A percentile compares a stretch with the other conserved stretches of the same genome.
These are phyloP conservation scores for Eleginops maclovinus DNA, from an alignment of 2,113 vertebrate species.

Conservation along the genomic window DNA sequence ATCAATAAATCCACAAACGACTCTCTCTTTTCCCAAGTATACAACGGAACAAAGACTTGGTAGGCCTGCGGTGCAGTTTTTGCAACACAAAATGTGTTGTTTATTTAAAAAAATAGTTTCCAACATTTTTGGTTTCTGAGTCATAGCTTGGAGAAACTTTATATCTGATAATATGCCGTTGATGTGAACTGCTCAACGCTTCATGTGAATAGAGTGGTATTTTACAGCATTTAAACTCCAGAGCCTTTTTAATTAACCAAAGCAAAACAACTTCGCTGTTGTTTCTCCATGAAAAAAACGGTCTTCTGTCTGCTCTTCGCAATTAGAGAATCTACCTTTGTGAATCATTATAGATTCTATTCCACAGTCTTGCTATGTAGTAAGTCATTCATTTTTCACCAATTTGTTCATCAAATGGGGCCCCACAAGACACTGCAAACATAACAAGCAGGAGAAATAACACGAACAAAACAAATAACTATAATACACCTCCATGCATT, in stretches of 20 bases:
- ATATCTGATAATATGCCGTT: background rate
- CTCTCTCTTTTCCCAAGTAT: background rate
- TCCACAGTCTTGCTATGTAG: background rate
- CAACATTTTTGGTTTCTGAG: no score
- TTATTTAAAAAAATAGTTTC: background rate
- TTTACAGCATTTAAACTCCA: background rate
- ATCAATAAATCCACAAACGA: constrained; percentile 1
- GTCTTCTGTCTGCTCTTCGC: constrained; percentile 46
- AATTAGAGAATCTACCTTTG: constrained; percentile 54
- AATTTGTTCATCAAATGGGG: no score
- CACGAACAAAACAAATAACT: no score
- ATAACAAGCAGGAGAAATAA: no score
- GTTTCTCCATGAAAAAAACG: background rate
- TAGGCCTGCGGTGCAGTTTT: background rate
- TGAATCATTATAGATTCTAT: constrained; percentile 27
- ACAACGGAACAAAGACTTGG: background rate
- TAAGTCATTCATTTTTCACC: no score
- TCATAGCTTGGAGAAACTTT: background rate
- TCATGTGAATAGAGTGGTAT: background rate
- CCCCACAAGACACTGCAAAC: no score
- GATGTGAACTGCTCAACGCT: background rate
- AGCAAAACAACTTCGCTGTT: background rate
- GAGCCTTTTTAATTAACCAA: background rate
- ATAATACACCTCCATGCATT: no score
- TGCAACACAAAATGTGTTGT: background rate